A percentile compares a stretch with the other conserved stretches of the same genome.
Conservation (phyloP, 2,113 vertebrate genomes). For the Hoplias malabaricus region DNA sequence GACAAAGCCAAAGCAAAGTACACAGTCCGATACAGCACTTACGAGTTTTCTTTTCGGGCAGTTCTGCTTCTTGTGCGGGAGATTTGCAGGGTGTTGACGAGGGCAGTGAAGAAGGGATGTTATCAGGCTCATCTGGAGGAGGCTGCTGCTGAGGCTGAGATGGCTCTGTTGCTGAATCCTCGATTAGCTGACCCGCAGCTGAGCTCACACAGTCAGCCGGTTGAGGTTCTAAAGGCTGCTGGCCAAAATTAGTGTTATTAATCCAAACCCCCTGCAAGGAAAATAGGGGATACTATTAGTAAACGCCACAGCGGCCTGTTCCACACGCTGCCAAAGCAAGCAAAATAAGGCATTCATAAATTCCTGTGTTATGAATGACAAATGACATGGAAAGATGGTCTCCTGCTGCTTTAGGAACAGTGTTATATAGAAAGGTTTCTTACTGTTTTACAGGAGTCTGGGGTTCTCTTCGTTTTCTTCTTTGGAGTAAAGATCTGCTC, state of each 20-base stretch:
- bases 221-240: slow-evolving; percentile 40
- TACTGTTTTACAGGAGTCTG: slow-evolving; percentile 79
- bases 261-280: slow-evolving; percentile 36
- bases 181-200: not conserved
- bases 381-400: not conserved
- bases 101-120: slow-evolving; percentile 14
- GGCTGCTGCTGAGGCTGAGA: slow-evolving; percentile 44
- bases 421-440: not conserved
- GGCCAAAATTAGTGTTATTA: slow-evolving; percentile 37
- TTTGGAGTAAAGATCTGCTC: slow-evolving; percentile 87
- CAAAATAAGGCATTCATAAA: not conserved
- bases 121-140: slow-evolving; percentile 20
- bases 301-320: not conserved
- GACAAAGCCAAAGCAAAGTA: not conserved
- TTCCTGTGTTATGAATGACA: not conserved
- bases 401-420: not conserved
- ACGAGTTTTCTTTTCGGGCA: slow-evolving; percentile 36
- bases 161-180: not conserved
- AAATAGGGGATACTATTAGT: not conserved
- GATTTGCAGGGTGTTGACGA: slow-evolving; percentile 29
- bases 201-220: slow-evolving; percentile 3
- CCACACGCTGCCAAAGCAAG: not conserved
- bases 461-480: slow-evolving; percentile 84
- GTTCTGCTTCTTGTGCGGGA: slow-evolving; percentile 21
- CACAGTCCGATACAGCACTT: not conserved